Base-by-base conservation (phyloP, 2,888 invertebrate genomes). In the Hirudinaria manillensis region DNA sequence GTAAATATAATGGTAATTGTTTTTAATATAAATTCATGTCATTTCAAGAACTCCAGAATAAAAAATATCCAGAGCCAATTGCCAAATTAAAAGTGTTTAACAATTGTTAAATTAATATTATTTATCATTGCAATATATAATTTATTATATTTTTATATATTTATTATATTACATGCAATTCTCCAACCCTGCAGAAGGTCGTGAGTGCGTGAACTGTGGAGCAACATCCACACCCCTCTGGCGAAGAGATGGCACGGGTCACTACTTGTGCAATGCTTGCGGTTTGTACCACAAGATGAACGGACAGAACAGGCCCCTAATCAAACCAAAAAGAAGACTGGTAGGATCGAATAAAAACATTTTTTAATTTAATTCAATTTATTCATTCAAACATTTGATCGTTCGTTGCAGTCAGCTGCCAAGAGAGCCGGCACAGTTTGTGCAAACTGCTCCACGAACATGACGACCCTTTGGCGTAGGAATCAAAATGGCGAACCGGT, bases 261-360 rank as follows among this genome's bases (percentile, higher is more conserved):
- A 97, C 88, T 97, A 97, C 88, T 89, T 96, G 84, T 98, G 97
- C 89, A 98, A 98, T 88, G 97, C 97, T 76, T 98, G 97, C 87
- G 97, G 97, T 78, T 90, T 97, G 77, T 98, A 98, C 89, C 95
- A 96, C 88, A 97, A 97, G 89, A 97, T 97, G 94, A 98, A 98
- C 88, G 96, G 97, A 83, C 93, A 93, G 89, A 96, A 95, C 88
- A 89, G 97, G 83, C 97, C 97, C 78, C 89, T 99, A 83, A 95
- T 97, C 85, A 97, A 97, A 88, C 97, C 98, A 80, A 94, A 95
- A 86, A 93, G 97, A 88, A 89, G 97, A 89, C 91, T 97, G 91
- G 97, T 96, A 89, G 93, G 93, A 27, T 61, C 45, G 45, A 45
- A 45, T 45, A 45, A 45, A 61, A 4, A 61, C 29, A 6, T 45